phyloP scores from a whole-genome alignment of 2,113 vertebrate species.

The Datnioides undecimradiatus region DNA sequence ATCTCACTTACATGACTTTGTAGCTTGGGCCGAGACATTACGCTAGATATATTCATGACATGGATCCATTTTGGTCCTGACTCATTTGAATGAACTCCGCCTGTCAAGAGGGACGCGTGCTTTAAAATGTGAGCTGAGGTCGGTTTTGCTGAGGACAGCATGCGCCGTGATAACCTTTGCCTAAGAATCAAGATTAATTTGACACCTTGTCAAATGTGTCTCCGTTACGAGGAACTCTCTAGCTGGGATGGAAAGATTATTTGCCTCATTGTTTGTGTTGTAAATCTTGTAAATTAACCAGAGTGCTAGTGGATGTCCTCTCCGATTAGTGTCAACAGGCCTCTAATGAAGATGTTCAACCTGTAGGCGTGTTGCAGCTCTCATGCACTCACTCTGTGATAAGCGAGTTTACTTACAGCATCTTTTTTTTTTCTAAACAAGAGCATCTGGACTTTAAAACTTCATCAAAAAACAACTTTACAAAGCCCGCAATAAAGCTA shows the following conservation, averaged over 20 bases:
- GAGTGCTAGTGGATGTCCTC: slow-evolving; percentile 62
- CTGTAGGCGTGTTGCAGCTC: slow-evolving; percentile 55
- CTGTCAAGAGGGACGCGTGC: slow-evolving; percentile 10
- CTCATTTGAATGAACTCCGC: slow-evolving; percentile 34
- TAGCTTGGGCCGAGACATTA: background rate
- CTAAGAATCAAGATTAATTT: slow-evolving; percentile 48
- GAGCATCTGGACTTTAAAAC: slow-evolving; percentile 17
- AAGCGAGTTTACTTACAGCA: slow-evolving; percentile 19
- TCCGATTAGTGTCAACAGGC: slow-evolving; percentile 67
- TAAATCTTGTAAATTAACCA: slow-evolving; percentile 76
- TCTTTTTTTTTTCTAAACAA: background rate
- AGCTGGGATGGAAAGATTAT: slow-evolving; percentile 56
- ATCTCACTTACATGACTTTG: slow-evolving; percentile 4
- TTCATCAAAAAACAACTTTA: background rate
- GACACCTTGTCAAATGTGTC: slow-evolving; percentile 47
- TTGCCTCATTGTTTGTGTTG: slow-evolving; percentile 66
- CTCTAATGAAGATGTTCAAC: slow-evolving; percentile 70
- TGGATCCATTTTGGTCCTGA: slow-evolving; percentile 15
- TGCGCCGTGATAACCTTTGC: slow-evolving; percentile 32
- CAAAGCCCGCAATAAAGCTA: slow-evolving; percentile 9
- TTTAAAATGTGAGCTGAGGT: slow-evolving; percentile 19
- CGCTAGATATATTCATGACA: slow-evolving; percentile 8
- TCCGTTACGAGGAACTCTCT: slow-evolving; percentile 46
- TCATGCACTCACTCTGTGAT: slow-evolving; percentile 25
- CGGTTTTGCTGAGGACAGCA: slow-evolving; percentile 46